Evolutionary conservation across 2,888 invertebrate species (phyloP).

Genomic region (Leptopilina syphax): DNA sequence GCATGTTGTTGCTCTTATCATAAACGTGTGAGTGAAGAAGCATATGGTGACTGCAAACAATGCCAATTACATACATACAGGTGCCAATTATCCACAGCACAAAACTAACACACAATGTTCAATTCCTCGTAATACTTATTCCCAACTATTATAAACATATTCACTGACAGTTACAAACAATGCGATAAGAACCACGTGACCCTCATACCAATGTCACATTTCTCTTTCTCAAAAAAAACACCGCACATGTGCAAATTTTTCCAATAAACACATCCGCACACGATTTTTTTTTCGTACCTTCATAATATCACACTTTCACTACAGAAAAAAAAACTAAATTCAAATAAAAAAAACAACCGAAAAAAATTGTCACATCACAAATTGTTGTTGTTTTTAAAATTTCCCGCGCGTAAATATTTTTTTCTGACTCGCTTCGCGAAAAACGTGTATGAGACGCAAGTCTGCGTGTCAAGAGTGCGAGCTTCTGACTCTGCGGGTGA

Average conservation of each 20-base stretch:
- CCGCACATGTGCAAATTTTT: slow-evolving; percentile 9
- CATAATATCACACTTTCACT: too few relatives aligned
- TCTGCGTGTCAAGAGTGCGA: slow-evolving; percentile 64
- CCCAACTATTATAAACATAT: too few relatives aligned
- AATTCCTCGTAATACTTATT: neutral
- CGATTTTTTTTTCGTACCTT: too few relatives aligned
- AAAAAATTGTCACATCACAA: too few relatives aligned
- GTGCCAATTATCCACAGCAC: slow-evolving; percentile 63
- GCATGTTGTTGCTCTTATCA: slow-evolving; percentile 53
- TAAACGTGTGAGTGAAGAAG: slow-evolving; percentile 42
- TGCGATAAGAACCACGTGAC: slow-evolving; percentile 40
- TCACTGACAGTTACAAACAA: slow-evolving; percentile 16
- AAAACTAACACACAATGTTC: slow-evolving; percentile 4
- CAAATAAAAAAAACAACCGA: too few relatives aligned
- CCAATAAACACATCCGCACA: too few relatives aligned
- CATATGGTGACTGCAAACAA: slow-evolving; percentile 70
- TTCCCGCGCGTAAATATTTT: neutral
- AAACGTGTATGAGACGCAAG: slow-evolving; percentile 58
- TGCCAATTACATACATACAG: slow-evolving; percentile 73
- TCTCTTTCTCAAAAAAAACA: slow-evolving; percentile 13
- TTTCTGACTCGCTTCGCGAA: slow-evolving; percentile 49
- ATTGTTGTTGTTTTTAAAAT: neutral
- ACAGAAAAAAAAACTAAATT: too few relatives aligned
- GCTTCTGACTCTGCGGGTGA: slow-evolving; percentile 71
- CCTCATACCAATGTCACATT: slow-evolving; percentile 3